Conservation (phyloP, 2,888 invertebrate genomes). For the Parochlus steinenii region DNA sequence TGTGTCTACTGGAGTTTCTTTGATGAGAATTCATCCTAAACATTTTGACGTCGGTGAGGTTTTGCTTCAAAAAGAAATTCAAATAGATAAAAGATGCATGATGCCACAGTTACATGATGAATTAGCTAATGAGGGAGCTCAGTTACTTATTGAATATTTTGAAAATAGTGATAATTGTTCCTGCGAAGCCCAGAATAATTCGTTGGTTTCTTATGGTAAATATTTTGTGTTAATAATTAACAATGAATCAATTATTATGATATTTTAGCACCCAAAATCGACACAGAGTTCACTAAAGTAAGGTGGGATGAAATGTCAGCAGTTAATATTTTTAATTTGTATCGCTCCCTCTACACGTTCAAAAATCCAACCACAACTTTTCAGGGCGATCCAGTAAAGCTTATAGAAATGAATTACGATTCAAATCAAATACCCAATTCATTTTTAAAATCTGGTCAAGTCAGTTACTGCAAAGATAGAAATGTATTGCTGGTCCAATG, state of each 20-base stretch:
- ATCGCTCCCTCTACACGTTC: constrained; percentile 49
- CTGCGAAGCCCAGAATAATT: constrained; percentile 39
- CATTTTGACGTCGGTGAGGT: constrained; percentile 62
- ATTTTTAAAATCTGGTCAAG: constrained; percentile 33
- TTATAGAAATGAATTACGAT: constrained; percentile 34
- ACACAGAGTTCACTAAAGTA: constrained; percentile 39
- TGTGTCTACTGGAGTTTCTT: constrained; percentile 59
- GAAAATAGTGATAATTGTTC: constrained; percentile 41
- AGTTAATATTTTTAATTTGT: constrained; percentile 46
- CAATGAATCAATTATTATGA: constrained; percentile 11
- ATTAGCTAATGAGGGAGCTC: constrained; percentile 51
- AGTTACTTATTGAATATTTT: constrained; percentile 45
- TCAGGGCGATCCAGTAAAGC: constrained; percentile 40
- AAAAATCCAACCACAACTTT: constrained; percentile 45
- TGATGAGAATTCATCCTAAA: constrained; percentile 72
- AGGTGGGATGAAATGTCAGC: constrained; percentile 50
- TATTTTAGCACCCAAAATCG: constrained; percentile 57
- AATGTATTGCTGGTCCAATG: constrained; percentile 49
- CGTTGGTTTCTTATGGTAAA: constrained; percentile 54
- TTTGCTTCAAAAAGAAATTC: constrained; percentile 36
- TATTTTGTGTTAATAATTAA: constrained; percentile 13
- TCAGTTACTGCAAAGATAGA: constrained; percentile 39
- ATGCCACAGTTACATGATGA: constrained; percentile 46
- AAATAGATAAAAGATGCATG: constrained; percentile 38
- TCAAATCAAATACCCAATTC: constrained; percentile 16